Evolutionary conservation across 1,140 invertebrate species (phyloP), one percentile per base, ranked within the genome.

Genomic region (Drosophila sturtevanti): DNA sequence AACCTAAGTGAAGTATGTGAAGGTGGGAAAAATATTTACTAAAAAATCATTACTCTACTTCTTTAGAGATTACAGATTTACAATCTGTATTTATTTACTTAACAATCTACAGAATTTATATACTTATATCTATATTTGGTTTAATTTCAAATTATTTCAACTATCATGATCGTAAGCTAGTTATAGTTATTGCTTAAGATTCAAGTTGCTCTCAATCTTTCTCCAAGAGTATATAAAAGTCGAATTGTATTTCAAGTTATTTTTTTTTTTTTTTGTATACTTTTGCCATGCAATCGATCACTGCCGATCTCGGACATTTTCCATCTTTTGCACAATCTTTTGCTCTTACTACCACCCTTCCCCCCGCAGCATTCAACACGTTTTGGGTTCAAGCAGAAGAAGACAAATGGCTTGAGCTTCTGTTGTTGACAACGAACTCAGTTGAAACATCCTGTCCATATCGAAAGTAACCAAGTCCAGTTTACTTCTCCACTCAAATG

Each of bases 351-450:
- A 31, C 16, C 14, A 31, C 16, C 14, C 34, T 11, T 21, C 51
- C 22, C 21, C 27, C 68, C 63, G 48, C 58, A 65, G 63, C 59
- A 67, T 72, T 77, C 74, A 77, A 77, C 73, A 77, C 77, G 77
- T 72, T 75, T 68, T 67, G 59, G 58, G 66, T 63, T 67, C 62
- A 72, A 64, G 31, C 64, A 9, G 61, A 72, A 12, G 38, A 86
- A 86, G 81, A 86, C 81, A 87, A 86, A 86, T 86, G 82, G 82
- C 64, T 48, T 61, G 41, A 67, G 67, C 79, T 81, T 63, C 75
- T 86, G 81, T 48, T 55, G 79, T 61, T 82, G 79, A 86, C 82
- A 86, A 68, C 41, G 35, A 61, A 44, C 69, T 66, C 35, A 64
- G 72, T 55, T 66, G 51, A 41, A 51, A 75, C 74, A 87, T 86